Percentiles rank a stretch among this genome's conserved stretches.
phyloP scores from a whole-genome alignment of 2,888 invertebrate genomes.

The Vanessa cardui region DNA sequence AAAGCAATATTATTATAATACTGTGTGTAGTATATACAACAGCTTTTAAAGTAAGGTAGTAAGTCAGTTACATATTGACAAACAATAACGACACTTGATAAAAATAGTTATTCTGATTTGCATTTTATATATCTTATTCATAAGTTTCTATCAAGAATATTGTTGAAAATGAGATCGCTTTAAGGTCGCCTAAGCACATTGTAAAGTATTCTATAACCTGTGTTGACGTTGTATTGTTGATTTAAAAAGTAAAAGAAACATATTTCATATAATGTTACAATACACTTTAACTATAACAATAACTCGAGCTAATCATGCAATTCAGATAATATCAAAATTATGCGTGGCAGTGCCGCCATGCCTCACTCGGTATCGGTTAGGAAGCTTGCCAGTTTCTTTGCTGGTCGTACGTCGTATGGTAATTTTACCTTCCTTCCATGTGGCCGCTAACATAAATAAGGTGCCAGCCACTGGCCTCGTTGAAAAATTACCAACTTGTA shows the following conservation, averaged over 20 bases:
- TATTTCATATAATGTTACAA: conserved; percentile 3
- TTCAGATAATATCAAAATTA: conserved; percentile 55
- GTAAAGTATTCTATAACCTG: no score
- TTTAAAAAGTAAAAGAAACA: neutral
- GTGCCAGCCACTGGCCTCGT: conserved; percentile 66
- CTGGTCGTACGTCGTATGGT: conserved; percentile 74
- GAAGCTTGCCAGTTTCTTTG: conserved; percentile 67
- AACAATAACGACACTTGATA: no score
- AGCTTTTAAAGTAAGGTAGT: no score
- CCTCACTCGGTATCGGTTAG: conserved; percentile 45
- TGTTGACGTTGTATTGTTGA: neutral
- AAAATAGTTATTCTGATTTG: no score
- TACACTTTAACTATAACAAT: conserved; percentile 19
- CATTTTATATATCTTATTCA: no score
- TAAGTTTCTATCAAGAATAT: no score
- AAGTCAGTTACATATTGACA: no score
- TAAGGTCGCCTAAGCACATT: no score
- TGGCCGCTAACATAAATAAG: conserved; percentile 72
- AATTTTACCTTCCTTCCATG: conserved; percentile 75
- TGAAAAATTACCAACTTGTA: conserved; percentile 76
- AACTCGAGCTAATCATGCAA: conserved; percentile 48
- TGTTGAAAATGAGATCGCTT: no score
- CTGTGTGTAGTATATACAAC: no score
- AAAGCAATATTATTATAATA: no score
- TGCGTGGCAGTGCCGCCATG: conserved; percentile 39